These are phyloP conservation scores for Delphinus delphis DNA, from an alignment of 2,113 vertebrate species.

Conservation along the genomic window DNA sequence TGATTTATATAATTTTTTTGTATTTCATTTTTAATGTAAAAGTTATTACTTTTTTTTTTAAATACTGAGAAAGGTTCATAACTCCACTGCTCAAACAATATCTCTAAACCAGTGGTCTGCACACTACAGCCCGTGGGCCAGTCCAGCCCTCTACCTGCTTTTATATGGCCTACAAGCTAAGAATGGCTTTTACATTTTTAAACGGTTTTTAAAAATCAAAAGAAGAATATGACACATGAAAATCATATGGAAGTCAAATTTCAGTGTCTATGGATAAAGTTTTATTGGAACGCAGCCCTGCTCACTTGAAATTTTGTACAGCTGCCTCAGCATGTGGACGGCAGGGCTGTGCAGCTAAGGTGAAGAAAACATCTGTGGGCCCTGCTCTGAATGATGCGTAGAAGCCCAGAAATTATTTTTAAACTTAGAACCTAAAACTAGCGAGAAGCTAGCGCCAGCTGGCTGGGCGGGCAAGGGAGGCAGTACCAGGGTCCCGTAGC, in stretches of 20 bases:
- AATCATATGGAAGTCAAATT: not conserved
- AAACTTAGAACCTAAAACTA: not conserved
- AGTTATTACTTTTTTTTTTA: not conserved
- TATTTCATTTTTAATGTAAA: not conserved
- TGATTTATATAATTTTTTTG: not conserved
- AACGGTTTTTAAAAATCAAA: not conserved
- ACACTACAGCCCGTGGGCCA: not conserved
- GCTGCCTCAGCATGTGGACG: not conserved
- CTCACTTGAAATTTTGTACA: no score
- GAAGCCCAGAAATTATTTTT: not conserved
- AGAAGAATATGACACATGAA: not conserved
- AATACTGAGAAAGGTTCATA: not conserved
- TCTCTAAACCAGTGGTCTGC: not conserved
- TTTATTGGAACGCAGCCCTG: not conserved
- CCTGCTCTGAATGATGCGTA: not conserved
- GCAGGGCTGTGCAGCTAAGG: not conserved
- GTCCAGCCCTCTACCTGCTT: not conserved
- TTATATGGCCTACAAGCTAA: not conserved
- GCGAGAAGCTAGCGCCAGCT: not conserved
- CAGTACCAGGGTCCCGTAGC: conserved; percentile 84
- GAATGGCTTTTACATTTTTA: not conserved
- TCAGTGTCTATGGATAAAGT: not conserved
- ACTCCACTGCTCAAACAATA: not conserved
- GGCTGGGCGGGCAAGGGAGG: fast-evolving
- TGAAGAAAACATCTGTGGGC: not conserved